These are phyloP conservation scores for Ptychodera flava DNA, from an alignment of 35 echinoderm and acorn worm genomes.

Conservation along the genomic window DNA sequence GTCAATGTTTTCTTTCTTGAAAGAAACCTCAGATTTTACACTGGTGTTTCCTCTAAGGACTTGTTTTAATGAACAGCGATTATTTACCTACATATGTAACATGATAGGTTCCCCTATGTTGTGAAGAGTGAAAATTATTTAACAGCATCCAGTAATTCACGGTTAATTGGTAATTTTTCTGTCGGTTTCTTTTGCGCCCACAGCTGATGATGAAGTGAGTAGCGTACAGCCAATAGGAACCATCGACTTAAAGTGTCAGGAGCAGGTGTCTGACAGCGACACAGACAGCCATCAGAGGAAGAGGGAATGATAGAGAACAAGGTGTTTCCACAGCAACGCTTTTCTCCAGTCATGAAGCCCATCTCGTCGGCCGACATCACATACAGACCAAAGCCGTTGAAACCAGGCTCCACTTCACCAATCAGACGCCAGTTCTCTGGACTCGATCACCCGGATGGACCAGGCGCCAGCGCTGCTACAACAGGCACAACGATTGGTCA, in stretches of 20 bases:
- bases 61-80: too few relatives aligned
- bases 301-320: constrained; percentile 84
- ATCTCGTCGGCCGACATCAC: constrained; percentile 56
- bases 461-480: not conserved
- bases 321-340: constrained; percentile 85
- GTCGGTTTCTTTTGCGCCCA: constrained; percentile 13
- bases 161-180: not conserved
- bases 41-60: too few relatives aligned
- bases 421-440: constrained; percentile 36
- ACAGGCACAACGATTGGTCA: not conserved
- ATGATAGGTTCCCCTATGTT: too few relatives aligned
- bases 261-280: constrained; percentile 78
- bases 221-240: constrained; percentile 19
- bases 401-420: constrained; percentile 57
- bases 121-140: too few relatives aligned
- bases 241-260: constrained; percentile 79
- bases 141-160: not conserved
- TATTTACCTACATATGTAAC: too few relatives aligned
- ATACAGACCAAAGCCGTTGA: constrained; percentile 79
- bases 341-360: constrained; percentile 76
- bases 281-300: constrained; percentile 72
- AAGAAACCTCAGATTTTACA: too few relatives aligned
- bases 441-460: constrained; percentile 46
- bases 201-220: constrained; percentile 53
- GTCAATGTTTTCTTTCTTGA: too few relatives aligned